phyloP scores from a whole-genome alignment of 2,888 invertebrate genomes.

The Diarsia rubi region DNA sequence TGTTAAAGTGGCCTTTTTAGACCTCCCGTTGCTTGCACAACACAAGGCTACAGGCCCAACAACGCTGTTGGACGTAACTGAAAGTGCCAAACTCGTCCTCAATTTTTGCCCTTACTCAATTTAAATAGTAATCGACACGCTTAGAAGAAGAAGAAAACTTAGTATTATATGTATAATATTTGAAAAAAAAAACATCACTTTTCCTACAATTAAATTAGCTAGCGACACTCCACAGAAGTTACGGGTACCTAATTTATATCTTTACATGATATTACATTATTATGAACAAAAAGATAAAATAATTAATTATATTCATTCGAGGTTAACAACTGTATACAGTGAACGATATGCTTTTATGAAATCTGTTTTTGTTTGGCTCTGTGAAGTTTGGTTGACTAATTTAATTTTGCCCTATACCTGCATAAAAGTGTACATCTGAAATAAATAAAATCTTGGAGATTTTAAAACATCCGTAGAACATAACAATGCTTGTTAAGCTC shows the following conservation, averaged over 20 bases:
- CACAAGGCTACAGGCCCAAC: no score
- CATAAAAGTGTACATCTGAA: neutral
- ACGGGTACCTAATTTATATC: neutral
- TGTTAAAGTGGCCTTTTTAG: no score
- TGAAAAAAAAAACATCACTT: neutral
- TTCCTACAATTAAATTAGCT: neutral
- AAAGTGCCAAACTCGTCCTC: no score
- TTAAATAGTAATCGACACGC: no score
- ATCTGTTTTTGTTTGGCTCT: neutral
- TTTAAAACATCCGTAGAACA: neutral
- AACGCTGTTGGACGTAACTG: no score
- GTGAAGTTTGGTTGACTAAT: neutral
- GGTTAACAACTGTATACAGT: neutral
- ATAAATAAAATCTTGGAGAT: neutral
- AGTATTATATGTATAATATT: no score
- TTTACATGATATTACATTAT: neutral
- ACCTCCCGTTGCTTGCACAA: no score
- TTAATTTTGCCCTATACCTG: neutral
- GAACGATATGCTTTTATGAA: neutral
- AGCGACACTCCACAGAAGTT: no score
- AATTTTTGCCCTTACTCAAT: no score
- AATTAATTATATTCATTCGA: neutral
- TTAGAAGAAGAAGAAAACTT: no score
- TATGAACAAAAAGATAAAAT: neutral
- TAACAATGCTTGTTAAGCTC: neutral